Evolutionary conservation across 2,113 vertebrate species (phyloP).

Genomic region (Aythya baeri): DNA sequence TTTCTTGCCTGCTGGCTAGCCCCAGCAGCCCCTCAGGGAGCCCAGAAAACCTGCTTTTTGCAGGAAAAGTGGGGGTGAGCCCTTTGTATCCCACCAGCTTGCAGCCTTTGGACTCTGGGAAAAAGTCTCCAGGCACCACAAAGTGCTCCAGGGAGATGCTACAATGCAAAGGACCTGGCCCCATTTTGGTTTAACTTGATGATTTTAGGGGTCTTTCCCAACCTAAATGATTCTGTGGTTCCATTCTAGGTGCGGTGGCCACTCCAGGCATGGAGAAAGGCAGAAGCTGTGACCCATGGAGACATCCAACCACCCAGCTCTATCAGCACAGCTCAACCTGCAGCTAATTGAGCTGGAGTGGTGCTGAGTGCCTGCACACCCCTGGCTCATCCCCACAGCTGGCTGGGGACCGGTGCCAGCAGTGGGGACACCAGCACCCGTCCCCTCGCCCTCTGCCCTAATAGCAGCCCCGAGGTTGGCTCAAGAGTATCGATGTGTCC

Average conservation of each 20-base stretch:
- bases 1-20: background rate
- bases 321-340: background rate
- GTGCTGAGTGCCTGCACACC: background rate
- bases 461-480: background rate
- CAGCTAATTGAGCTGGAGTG: accelerated
- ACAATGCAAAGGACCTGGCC: background rate
- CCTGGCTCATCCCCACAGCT: no score
- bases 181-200: no score
- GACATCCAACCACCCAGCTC: background rate
- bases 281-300: background rate
- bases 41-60: background rate
- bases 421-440: background rate
- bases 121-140: background rate
- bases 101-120: background rate
- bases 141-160: background rate
- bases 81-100: background rate
- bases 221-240: no score
- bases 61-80: background rate
- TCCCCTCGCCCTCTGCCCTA: accelerated
- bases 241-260: background rate
- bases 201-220: no score
- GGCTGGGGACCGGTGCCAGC: background rate
- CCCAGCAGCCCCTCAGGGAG: background rate
- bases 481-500: accelerated
- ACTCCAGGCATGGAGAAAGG: background rate